phyloP scores from a whole-genome alignment of 2,888 invertebrate species.

The Nowickia ferox region DNA sequence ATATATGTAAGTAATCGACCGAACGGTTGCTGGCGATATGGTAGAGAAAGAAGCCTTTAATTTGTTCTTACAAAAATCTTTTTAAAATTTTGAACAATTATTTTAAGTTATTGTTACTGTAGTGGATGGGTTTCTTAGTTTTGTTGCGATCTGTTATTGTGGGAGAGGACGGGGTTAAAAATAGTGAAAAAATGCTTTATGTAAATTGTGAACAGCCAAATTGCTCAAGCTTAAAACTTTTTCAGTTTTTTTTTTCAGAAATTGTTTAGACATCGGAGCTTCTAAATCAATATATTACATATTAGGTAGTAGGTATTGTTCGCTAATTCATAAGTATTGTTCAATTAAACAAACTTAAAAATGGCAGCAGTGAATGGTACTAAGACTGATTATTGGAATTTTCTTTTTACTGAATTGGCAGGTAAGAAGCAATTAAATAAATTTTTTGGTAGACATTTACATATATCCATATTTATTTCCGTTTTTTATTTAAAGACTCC shows the following conservation, averaged over 20 bases:
- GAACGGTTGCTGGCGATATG: too few species aligned
- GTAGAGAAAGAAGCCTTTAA: too few species aligned
- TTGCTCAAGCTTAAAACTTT: not conserved
- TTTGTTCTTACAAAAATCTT: too few species aligned
- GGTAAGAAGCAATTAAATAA: slow-evolving; percentile 83
- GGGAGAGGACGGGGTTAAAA: too few species aligned
- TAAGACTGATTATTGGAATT: slow-evolving; percentile 85
- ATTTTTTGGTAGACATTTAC: not conserved
- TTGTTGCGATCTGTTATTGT: too few species aligned
- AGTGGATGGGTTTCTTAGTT: too few species aligned
- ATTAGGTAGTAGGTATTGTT: slow-evolving; percentile 17
- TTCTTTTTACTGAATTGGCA: slow-evolving; percentile 87
- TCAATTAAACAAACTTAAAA: slow-evolving; percentile 70
- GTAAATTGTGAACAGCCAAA: too few species aligned
- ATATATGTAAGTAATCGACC: too few species aligned
- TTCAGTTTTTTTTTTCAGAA: slow-evolving; percentile 24
- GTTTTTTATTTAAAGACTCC: slow-evolving; percentile 31
- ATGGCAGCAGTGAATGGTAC: slow-evolving; percentile 86
- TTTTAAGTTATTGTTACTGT: too few species aligned
- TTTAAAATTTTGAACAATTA: too few species aligned
- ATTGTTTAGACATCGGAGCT: slow-evolving; percentile 62
- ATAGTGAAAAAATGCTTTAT: too few species aligned
- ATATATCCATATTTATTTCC: not conserved
- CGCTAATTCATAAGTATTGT: slow-evolving; percentile 34
- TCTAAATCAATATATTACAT: slow-evolving; percentile 22